phyloP scores from a whole-genome alignment of 2,888 invertebrate genomes.

The Uloborus plumipes region DNA sequence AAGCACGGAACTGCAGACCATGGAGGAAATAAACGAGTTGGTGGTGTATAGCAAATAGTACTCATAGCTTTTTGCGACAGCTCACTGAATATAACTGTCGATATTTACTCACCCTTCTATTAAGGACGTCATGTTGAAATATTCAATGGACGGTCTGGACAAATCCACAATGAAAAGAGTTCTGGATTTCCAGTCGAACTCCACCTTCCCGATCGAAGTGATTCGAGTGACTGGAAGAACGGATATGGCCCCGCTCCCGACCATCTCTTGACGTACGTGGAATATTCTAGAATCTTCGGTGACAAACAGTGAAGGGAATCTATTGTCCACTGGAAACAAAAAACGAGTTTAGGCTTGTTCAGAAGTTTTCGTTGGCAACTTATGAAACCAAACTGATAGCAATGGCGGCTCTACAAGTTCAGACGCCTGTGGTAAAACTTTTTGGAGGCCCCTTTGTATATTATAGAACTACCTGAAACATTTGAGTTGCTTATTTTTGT shows the following conservation, averaged over 20 bases:
- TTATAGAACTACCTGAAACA: no score
- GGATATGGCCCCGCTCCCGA: not conserved
- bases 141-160: conserved; percentile 5
- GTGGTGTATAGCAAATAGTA: no score
- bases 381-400: no score
- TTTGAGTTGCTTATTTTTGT: no score
- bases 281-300: conserved; percentile 25
- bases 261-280: conserved; percentile 16
- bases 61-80: no score
- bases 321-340: conserved; percentile 25
- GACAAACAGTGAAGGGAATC: conserved; percentile 10
- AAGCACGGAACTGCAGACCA: no score
- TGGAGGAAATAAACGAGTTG: no score
- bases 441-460: no score
- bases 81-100: no score
- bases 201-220: conserved; percentile 16
- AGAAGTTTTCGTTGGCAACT: no score
- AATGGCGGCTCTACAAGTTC: no score
- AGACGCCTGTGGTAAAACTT: no score
- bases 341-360: not conserved
- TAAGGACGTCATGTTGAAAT: conserved; percentile 29
- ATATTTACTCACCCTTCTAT: conserved; percentile 4
- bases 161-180: conserved; percentile 16
- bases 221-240: not conserved
- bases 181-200: conserved; percentile 23